Conservation (phyloP, 2,113 vertebrate species). For the Cricetomys ansorgei region DNA sequence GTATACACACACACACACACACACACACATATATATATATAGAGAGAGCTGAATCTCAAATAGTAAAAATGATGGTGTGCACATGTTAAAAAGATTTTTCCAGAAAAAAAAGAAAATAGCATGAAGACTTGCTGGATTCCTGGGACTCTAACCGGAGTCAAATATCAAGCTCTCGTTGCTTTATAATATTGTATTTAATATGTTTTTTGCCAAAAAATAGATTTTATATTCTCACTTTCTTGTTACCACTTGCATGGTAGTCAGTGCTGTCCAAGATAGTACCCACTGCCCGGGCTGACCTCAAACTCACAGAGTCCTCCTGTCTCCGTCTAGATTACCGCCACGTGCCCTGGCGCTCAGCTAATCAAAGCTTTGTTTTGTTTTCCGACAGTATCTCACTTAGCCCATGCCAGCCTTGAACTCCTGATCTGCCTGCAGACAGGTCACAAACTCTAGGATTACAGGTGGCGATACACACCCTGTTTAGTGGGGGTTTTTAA, state of each 20-base stretch:
- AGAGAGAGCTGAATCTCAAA: neutral
- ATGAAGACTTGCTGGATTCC: neutral
- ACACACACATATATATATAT: neutral
- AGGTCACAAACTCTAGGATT: neutral
- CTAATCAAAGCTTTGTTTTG: neutral
- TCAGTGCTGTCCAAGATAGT: neutral
- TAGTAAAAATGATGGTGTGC: slow-evolving; percentile 19
- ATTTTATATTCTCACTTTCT: slow-evolving; percentile 16
- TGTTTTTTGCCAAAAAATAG: neutral
- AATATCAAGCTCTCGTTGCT: neutral
- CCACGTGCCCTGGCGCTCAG: neutral
- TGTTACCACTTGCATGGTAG: slow-evolving; percentile 1
- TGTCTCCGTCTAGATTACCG: neutral
- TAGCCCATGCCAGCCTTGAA: neutral
- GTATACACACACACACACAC: neutral
- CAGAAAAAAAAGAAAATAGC: neutral
- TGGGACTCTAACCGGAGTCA: neutral
- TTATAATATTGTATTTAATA: neutral
- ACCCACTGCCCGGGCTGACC: neutral
- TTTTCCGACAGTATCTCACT: neutral
- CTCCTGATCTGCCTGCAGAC: neutral
- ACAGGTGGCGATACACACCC: neutral
- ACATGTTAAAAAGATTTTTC: neutral
- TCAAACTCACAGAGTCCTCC: neutral
- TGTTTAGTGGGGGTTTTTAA: neutral